phyloP scores from a whole-genome alignment of 1,140 invertebrate genomes.

The Proales similis region DNA sequence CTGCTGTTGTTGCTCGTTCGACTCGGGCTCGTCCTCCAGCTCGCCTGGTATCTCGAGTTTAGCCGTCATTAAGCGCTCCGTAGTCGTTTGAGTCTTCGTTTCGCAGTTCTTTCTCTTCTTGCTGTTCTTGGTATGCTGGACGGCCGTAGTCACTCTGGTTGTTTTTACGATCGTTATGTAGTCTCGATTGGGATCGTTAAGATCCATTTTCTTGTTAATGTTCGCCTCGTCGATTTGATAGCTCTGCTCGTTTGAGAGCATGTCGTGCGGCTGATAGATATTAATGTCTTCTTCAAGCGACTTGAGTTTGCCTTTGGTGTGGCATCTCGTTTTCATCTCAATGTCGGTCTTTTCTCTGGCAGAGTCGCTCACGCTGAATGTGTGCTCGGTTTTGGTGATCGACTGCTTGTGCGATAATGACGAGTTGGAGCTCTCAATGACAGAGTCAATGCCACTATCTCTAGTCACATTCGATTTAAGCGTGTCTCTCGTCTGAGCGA shows the following conservation, averaged over 20 bases:
- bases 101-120: constrained; percentile 28
- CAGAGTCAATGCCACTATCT: constrained; percentile 28
- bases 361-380: neutral
- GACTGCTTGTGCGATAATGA: neutral
- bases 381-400: constrained; percentile 3
- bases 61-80: no score
- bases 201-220: no score
- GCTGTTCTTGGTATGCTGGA: neutral
- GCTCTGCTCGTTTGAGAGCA: neutral
- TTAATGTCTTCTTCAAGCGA: constrained; percentile 4
- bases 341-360: neutral
- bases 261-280: neutral
- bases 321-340: neutral
- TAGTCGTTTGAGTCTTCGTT: no score
- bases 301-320: neutral
- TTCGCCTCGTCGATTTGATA: constrained; percentile 1
- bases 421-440: neutral
- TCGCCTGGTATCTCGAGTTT: no score
- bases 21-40: neutral
- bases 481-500: neutral
- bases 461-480: constrained; percentile 13
- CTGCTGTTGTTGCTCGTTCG: neutral
- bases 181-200: neutral
- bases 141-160: constrained; percentile 17
- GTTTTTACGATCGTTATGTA: constrained; percentile 30